Percentiles rank a stretch among this genome's conserved stretches.
Evolutionary conservation across 2,888 invertebrate genomes (phyloP).

Genomic region (Clostera curtula): DNA sequence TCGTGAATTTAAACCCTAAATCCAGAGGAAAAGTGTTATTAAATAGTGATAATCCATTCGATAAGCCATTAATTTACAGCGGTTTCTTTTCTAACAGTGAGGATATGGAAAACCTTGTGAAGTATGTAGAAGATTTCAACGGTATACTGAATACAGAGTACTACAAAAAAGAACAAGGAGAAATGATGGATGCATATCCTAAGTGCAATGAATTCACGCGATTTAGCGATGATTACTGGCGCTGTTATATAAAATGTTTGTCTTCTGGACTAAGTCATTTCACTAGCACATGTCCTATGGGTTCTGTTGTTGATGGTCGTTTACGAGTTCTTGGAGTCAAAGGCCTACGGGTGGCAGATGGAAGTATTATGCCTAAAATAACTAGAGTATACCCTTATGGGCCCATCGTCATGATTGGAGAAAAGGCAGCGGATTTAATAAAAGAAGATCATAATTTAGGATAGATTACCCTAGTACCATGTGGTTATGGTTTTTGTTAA

Average conservation of each 20-base stretch:
- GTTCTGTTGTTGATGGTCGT: slow-evolving; percentile 25
- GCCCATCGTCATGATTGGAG: slow-evolving; percentile 29
- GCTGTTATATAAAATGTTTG: slow-evolving; percentile 24
- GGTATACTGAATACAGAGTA: slow-evolving; percentile 25
- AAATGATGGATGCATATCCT: slow-evolving; percentile 16
- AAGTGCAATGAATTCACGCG: slow-evolving; percentile 18
- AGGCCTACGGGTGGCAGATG: slow-evolving; percentile 24
- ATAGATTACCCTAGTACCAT: slow-evolving; percentile 6
- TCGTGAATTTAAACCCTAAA: slow-evolving; percentile 28
- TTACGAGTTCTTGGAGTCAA: slow-evolving; percentile 25
- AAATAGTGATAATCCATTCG: slow-evolving; percentile 20
- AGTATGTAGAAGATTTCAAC: slow-evolving; percentile 20
- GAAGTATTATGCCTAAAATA: slow-evolving; percentile 26
- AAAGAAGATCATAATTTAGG: slow-evolving; percentile 17
- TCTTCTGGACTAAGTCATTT: slow-evolving; percentile 27
- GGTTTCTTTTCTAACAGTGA: slow-evolving; percentile 21
- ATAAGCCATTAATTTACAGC: slow-evolving; percentile 22
- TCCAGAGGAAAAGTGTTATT: slow-evolving; percentile 44
- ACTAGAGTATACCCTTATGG: slow-evolving; percentile 23
- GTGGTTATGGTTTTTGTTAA: no score
- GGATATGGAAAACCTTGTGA: slow-evolving; percentile 22
- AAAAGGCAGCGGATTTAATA: slow-evolving; percentile 32
- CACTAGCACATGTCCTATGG: slow-evolving; percentile 31
- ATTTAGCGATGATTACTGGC: slow-evolving; percentile 29
- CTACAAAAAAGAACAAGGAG: slow-evolving; percentile 23